Base-by-base conservation (phyloP, 2,113 vertebrate genomes). In the Mormyrus iriodes region DNA sequence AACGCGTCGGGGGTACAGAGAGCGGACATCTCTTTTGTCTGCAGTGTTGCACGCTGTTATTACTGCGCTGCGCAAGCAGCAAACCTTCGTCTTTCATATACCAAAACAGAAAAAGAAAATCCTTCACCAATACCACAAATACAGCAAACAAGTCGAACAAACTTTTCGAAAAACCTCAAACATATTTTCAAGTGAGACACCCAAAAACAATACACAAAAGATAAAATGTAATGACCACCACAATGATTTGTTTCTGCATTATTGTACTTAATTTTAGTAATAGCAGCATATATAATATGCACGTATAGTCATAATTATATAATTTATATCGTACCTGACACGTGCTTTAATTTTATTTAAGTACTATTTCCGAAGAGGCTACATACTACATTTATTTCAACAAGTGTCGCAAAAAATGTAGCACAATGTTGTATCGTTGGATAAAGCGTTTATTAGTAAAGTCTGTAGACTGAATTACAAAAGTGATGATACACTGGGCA, bases 1-100 rank as follows among this genome's bases (percentile, higher is more conserved):
- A 94, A 92, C 87, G 90, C 90, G 91, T 86, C 83, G 73, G 24
- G 88, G 90, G 90, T 92, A 90, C 91, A 92, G 92, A 91, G 93
- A 93, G 93, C 88, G 89, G 82, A 91, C 91, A 88, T 91, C 87
- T 58, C 89, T 88, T 52, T 92, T 92, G 87, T 92, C 49, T 10
- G 21, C 89, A 73, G 88, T 76, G 53, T 46, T 58, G 42, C n/a
- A 24, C 21, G 39, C 17, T 21, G 46, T 85, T 46, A 53, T 6
- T 69, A n/a, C 21, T 51, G 44, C 21, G 15, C 31, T 3, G 53
- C 21, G 9, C 31, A 48, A 17, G 42, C 21, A 48, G 44, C 21
- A 61, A 39, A 13, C 21, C 17, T 19, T 6, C 39, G 3, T 7
- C 24, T 19, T 15, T 31, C 61, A 69, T 39, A 31, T 76, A 49